A percentile compares a stretch with the other conserved stretches of the same genome.
phyloP scores from a whole-genome alignment of 2,888 invertebrate genomes.

The Boloria euphrosyne region DNA sequence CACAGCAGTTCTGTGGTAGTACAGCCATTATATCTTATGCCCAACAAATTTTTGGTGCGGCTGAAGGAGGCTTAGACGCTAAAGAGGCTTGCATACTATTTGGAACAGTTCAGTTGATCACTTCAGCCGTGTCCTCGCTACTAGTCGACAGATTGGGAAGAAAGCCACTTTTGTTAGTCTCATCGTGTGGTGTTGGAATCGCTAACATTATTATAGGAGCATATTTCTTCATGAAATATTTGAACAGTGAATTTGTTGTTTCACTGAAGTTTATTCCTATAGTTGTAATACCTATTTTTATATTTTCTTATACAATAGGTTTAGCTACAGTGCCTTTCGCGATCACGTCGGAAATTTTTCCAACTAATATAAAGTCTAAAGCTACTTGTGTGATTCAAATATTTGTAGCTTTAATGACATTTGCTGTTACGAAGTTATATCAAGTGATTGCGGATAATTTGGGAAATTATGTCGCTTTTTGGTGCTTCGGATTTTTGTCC shows the following conservation, averaged over 20 bases:
- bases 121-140: slow-evolving; percentile 81
- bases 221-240: slow-evolving; percentile 80
- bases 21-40: slow-evolving; percentile 83
- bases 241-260: slow-evolving; percentile 68
- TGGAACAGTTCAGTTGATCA: slow-evolving; percentile 78
- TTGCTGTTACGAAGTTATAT: slow-evolving; percentile 82
- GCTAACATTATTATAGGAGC: slow-evolving; percentile 79
- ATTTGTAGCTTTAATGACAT: slow-evolving; percentile 82
- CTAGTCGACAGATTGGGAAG: slow-evolving; percentile 84
- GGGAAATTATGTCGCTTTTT: slow-evolving; percentile 80
- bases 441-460: slow-evolving; percentile 78
- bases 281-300: slow-evolving; percentile 82
- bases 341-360: slow-evolving; percentile 84
- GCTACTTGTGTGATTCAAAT: slow-evolving; percentile 85
- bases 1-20: slow-evolving; percentile 84
- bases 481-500: slow-evolving; percentile 78
- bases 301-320: slow-evolving; percentile 84
- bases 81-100: slow-evolving; percentile 79
- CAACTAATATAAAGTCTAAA: slow-evolving; percentile 84
- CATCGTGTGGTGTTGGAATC: slow-evolving; percentile 80
- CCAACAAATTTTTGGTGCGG: slow-evolving; percentile 83
- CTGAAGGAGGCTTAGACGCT: slow-evolving; percentile 70
- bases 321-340: slow-evolving; percentile 85
- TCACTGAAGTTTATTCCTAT: slow-evolving; percentile 81
- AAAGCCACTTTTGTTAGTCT: slow-evolving; percentile 82